Base-by-base conservation (phyloP, 2,797 vertebrate genomes). In the Anniella stebbinsi region DNA sequence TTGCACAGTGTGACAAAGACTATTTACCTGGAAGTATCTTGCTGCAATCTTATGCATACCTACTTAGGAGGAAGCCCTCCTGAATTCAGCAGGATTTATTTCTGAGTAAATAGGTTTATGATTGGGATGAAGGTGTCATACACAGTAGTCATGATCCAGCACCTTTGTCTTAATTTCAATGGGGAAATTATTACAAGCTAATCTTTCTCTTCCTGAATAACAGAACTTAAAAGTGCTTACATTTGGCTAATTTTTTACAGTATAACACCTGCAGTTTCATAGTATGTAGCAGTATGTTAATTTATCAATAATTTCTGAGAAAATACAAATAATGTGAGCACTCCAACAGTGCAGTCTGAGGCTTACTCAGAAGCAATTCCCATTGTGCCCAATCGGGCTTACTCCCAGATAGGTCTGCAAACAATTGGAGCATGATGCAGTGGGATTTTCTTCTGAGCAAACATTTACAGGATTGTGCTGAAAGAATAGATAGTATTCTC, bases 231-330 rank as follows among this genome's bases (percentile, higher is more conserved):
- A 36, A 77, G 28, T 10, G n/a, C 45, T 0, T 3, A 72, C 0
- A 4, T n/a, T 41, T 57, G 51, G 33, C 87, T 91, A 38, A 23
- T 83, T 23, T 63, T 93, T 72, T 54, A 10, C 93, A 91, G n/a
- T n/a, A 78, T 0, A 38, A 15, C 0, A 10, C 54, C 89, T 54
- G 54, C 72, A 80, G 88, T 5, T 33, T 21, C 25, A 63, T 28
- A 38, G 12, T 36, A 5, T 41, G 7, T 60, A 80, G 70, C 1
- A 72, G 1, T 2, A 67, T 91, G 86, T 63, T 3, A 54, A 57
- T 57, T 57, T 57, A 10, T 9, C 70, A 87, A 84, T 23, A 0
- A 6, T 54, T 73, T 45, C 0, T 38, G 8, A 89, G 78, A 88
- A 73, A 38, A 76, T 5, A 84, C 3, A 76, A 90, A 13, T 33